Base-by-base conservation (phyloP, 1,140 invertebrate genomes). In the Anoplophora glabripennis region DNA sequence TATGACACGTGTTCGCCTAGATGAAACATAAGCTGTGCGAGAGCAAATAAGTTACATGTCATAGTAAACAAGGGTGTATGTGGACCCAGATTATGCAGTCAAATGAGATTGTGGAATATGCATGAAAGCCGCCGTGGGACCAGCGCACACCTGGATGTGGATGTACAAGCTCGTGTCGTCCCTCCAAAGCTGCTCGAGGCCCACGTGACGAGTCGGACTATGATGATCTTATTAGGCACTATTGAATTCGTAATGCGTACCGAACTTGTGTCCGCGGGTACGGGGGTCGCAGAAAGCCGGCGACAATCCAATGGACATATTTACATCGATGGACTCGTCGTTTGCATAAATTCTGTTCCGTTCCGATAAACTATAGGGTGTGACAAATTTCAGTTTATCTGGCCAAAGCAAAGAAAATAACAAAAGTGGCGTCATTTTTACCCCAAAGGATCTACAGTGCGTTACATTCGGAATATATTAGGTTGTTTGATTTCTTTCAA, bases 91-190 rank as follows among this genome's bases (percentile, higher is more conserved):
- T 70, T 70, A 70, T 61, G 61, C 58, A 68, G 68, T 68, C 66
- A 70, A 70, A 70, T 70, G 66, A 70, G 63, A 68, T 70, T 68
- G 62, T 70, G 66, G 68, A 70, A 70, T 70, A 70, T 70, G 68
- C 66, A 70, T 70, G 68, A 63, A 68, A 51, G 48, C 63, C 57
- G 52, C 59, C 53, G 57, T 53, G 63, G 65, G 51, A 51, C 37
- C 17, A 42, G 15, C n/a, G 42, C 53, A 57, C 61, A 61, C 63
- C 56, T 64, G 59, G 45, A 64, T 37, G 53, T 49, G 35, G 33
- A 51, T 49, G 33, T 49, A 15, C 5, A 5, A 17, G 14, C 14
- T 40, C 11, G 38, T 40, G 38, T 40, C 38, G 38, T 40, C 14
- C 38, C 38, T 40, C 14, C 38, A 14, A 40, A n/a, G 14, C 14